Conservation (phyloP, 2,113 vertebrate genomes). For the Siniperca knerii region DNA sequence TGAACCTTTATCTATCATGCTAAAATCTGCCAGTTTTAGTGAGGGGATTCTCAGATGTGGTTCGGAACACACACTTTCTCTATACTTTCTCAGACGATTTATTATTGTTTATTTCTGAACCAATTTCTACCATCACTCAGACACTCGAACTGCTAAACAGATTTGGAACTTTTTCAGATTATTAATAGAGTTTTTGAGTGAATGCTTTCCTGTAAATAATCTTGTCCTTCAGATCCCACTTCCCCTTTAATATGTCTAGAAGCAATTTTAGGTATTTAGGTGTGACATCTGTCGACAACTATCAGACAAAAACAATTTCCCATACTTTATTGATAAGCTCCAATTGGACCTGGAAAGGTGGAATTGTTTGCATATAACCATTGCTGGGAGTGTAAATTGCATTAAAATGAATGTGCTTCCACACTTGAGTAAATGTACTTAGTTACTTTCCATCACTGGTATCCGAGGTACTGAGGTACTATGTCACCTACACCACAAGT, state of each 20-base stretch:
- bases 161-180: not conserved
- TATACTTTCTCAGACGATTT: conserved; percentile 1
- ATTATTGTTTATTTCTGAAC: not conserved
- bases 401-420: too few species aligned
- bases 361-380: too few species aligned
- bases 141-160: not conserved
- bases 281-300: too few species aligned
- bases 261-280: too few species aligned
- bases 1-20: not conserved
- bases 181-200: not conserved
- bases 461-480: not conserved
- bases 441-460: not conserved
- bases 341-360: too few species aligned
- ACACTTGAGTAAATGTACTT: too few species aligned
- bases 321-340: too few species aligned
- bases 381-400: too few species aligned
- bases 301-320: too few species aligned
- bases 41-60: not conserved
- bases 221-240: not conserved
- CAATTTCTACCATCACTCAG: not conserved
- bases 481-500: conserved; percentile 1
- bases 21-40: not conserved
- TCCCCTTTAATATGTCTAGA: not conserved
- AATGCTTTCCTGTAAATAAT: not conserved
- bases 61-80: not conserved